Percentiles rank a stretch among this genome's conserved stretches.
phyloP scores from a whole-genome alignment of 2,888 invertebrate species.

The Formica aserva region DNA sequence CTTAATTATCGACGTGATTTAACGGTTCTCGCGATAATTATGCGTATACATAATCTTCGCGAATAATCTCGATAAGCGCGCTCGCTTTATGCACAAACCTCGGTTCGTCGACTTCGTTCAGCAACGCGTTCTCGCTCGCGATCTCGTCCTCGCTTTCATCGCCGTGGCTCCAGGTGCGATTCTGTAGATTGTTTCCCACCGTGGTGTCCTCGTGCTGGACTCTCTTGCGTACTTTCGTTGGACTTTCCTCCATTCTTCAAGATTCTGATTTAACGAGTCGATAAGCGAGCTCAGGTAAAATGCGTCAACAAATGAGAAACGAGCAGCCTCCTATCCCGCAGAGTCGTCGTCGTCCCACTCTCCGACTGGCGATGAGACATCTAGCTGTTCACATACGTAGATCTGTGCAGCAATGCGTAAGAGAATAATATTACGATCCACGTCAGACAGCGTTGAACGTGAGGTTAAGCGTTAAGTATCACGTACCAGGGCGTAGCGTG shows the following conservation, averaged over 20 bases:
- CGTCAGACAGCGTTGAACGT: background rate
- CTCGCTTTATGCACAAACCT: conserved; percentile 70
- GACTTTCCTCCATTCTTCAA: conserved; percentile 33
- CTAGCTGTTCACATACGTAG: conserved; percentile 65
- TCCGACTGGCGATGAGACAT: conserved; percentile 50
- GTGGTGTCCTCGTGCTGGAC: conserved; percentile 41
- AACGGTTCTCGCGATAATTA: background rate
- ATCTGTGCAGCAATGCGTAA: conserved; percentile 57
- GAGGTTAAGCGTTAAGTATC: background rate
- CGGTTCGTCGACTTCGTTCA: conserved; percentile 68
- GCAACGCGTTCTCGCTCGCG: conserved; percentile 64
- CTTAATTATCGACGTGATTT: conserved; percentile 14
- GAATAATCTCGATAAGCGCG: conserved; percentile 43
- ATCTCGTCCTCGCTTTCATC: conserved; percentile 78
- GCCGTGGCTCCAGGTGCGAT: conserved; percentile 80
- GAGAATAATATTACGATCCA: background rate
- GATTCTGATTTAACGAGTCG: background rate
- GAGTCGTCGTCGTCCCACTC: conserved; percentile 57
- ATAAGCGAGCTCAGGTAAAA: background rate
- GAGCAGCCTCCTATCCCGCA: conserved; percentile 58
- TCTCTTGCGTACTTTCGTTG: conserved; percentile 36
- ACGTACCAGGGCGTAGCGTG: conserved; percentile 44
- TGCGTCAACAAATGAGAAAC: conserved; percentile 16
- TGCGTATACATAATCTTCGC: background rate
- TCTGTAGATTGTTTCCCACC: conserved; percentile 76